Base-by-base conservation (phyloP, 2,888 invertebrate species). In the Ashinkailepas kermadecensis region DNA sequence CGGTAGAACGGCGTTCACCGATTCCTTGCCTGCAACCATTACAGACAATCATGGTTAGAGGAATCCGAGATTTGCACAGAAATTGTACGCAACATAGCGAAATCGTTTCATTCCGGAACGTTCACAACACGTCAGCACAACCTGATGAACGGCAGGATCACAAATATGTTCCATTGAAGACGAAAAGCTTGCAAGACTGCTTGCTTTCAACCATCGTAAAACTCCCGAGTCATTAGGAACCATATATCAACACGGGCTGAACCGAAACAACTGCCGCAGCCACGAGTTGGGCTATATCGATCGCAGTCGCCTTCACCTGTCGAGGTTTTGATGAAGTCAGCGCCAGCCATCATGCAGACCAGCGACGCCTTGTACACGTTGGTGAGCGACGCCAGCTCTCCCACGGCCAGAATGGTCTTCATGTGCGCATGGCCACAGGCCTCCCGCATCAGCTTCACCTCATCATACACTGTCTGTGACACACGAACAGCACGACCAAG, bases 321-420 rank as follows among this genome's bases (percentile, higher is more conserved):
- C 0, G 98, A 98, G 7, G 99, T 99, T 89, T 99, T 99, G 83
- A 99, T 98, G 86, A 99, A 99, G 88, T 99, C 95, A 9, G 97
- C 93, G 21, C 99, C 99, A 82, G 97, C 97, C 91, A 94, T 91
- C 95, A 99, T 97, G 54, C 95, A 94, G 78, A 95, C 91, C 90
- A 96, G 91, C 39, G 96, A 93, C 0, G 94, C 93, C 84, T 92
- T 93, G 87, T 97, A 96, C 4, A 99, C 93, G 89, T 96, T 96
- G 84, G 91, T 91, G 87, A 95, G 91, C 81, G 91, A 91, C 15
- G 92, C 94, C 65, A 98, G 90, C 89, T 99, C 99, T 21, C 99
- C 99, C 80, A 95, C 93, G 1, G 96, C 96, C 83, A 99, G 89
- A 86, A 99, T 99, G 0, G 95, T 93, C 89, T 99, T 99, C 88